Percentiles rank a stretch among this genome's conserved stretches.
Conservation (phyloP, 2,888 invertebrate species). For the Morpho achilles region DNA sequence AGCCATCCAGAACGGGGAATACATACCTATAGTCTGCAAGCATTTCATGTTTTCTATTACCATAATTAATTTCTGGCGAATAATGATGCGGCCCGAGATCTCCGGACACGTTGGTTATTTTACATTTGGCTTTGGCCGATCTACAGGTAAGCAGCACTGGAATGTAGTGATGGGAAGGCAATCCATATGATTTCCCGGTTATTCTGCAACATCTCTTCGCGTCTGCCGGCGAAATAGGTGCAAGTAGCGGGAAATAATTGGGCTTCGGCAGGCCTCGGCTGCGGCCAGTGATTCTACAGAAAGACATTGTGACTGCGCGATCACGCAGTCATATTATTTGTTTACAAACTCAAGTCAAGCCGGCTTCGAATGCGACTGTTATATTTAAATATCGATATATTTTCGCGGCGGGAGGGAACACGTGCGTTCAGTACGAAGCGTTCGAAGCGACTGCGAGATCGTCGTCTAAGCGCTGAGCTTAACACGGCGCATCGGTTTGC, state of each 20-base stretch:
- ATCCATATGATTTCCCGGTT: slow-evolving; percentile 87
- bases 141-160: slow-evolving; percentile 82
- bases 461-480: slow-evolving; percentile 42
- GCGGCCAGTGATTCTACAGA: slow-evolving; percentile 89
- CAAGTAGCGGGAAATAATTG: slow-evolving; percentile 89
- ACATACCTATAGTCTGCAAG: slow-evolving; percentile 86
- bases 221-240: slow-evolving; percentile 90
- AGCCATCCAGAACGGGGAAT: slow-evolving; percentile 84
- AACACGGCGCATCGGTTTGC: slow-evolving; percentile 50
- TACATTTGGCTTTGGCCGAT: slow-evolving; percentile 77
- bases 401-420: slow-evolving; percentile 44
- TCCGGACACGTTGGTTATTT: slow-evolving; percentile 82
- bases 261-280: slow-evolving; percentile 89
- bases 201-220: slow-evolving; percentile 88
- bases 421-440: slow-evolving; percentile 53
- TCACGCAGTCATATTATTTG: slow-evolving; percentile 67
- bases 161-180: slow-evolving; percentile 88
- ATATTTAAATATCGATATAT: slow-evolving; percentile 36
- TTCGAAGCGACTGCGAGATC: slow-evolving; percentile 56
- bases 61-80: slow-evolving; percentile 79
- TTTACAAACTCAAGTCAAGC: slow-evolving; percentile 42
- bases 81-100: slow-evolving; percentile 81
- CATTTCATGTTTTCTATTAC: slow-evolving; percentile 83
- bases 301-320: slow-evolving; percentile 76
- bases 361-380: slow-evolving; percentile 37